These are phyloP conservation scores for Scaptomyza reducta DNA, from an alignment of 2,888 invertebrate species.

Conservation along the genomic window DNA sequence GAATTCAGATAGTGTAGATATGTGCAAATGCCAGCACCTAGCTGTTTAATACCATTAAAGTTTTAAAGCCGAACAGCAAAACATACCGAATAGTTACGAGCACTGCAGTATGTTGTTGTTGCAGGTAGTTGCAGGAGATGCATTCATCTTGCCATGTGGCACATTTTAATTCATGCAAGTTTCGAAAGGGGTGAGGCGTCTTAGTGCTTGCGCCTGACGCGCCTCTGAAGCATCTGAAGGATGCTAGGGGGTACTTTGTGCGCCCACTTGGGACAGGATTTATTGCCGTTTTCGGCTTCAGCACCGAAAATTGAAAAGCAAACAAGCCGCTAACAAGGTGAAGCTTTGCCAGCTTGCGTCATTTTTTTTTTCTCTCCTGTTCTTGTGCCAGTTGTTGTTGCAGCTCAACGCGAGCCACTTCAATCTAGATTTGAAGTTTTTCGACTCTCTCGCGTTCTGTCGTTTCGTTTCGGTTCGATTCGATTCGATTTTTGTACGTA, in stretches of 20 bases:
- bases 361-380: conserved; percentile 29
- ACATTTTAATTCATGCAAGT: conserved; percentile 60
- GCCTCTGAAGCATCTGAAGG: conserved; percentile 41
- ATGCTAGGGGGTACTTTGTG: conserved; percentile 36
- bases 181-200: neutral
- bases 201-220: conserved; percentile 36
- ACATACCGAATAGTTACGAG: conserved; percentile 4
- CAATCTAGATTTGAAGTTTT: conserved; percentile 75
- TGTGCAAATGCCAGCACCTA: neutral
- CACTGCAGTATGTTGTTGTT: conserved; percentile 4
- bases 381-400: conserved; percentile 1
- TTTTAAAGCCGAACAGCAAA: conserved; percentile 13
- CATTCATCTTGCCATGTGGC: conserved; percentile 33
- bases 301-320: conserved; percentile 76
- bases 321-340: conserved; percentile 78
- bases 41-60: conserved; percentile 17
- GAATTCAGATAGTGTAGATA: neutral
- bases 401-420: conserved; percentile 49
- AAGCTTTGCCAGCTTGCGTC: conserved; percentile 58
- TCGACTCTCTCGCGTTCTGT: conserved; percentile 6
- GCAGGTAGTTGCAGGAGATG: neutral
- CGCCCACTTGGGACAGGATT: conserved; percentile 69
- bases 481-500: conserved; percentile 51
- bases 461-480: conserved; percentile 27
- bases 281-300: conserved; percentile 76